phyloP scores from a whole-genome alignment of 2,797 vertebrate genomes.

The Mus minutoides region DNA sequence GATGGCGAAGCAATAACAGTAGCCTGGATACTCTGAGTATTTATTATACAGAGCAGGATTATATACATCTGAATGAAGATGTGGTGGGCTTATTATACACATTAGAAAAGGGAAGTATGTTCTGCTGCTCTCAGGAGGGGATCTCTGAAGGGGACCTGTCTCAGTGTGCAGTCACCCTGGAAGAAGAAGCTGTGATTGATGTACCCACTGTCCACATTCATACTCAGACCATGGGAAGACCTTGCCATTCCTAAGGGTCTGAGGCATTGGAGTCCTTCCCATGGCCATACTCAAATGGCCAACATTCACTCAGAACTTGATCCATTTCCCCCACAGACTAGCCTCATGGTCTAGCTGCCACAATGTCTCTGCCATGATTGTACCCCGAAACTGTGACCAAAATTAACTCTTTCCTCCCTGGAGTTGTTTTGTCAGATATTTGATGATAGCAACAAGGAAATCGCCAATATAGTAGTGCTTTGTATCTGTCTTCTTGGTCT shows the following conservation, averaged over 20 bases:
- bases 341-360: neutral
- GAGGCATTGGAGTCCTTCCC: neutral
- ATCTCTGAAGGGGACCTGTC: neutral
- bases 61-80: neutral
- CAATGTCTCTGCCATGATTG: neutral
- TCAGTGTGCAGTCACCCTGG: neutral
- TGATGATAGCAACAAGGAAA: neutral
- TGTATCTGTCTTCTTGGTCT: slow-evolving; percentile 2
- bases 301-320: neutral
- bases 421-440: neutral
- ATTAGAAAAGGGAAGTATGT: neutral
- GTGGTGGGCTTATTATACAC: neutral
- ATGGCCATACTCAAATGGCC: neutral
- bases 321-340: neutral
- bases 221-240: too few relatives aligned
- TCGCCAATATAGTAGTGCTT: neutral
- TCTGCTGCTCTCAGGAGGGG: neutral
- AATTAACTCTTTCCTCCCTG: neutral
- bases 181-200: neutral
- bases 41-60: neutral
- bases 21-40: neutral
- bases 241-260: neutral
- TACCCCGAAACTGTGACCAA: neutral
- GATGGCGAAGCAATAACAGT: neutral
- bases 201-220: too few relatives aligned